Evolutionary conservation across 2,888 invertebrate species (phyloP).

Genomic region (Podabrus alpinus): DNA sequence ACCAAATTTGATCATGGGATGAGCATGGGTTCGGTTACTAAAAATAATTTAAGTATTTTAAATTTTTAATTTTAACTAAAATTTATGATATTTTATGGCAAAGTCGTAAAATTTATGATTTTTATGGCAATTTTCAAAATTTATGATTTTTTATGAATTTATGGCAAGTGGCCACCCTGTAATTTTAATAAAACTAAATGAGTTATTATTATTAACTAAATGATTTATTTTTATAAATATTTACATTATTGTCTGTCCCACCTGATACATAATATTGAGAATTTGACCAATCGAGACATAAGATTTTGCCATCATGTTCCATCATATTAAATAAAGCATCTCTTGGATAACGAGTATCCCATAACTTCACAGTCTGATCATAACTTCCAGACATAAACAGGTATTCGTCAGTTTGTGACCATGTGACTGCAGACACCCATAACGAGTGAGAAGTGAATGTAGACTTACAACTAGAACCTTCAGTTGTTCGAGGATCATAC

Average conservation of each 20-base stretch:
- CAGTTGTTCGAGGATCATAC: constrained; percentile 89
- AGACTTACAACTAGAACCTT: constrained; percentile 84
- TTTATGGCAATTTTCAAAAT: too few relatives aligned
- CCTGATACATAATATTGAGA: constrained; percentile 86
- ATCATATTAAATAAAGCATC: constrained; percentile 90
- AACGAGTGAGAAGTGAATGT: constrained; percentile 87
- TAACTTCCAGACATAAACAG: constrained; percentile 92
- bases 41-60: too few relatives aligned
- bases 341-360: constrained; percentile 93
- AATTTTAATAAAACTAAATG: not conserved
- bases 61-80: too few relatives aligned
- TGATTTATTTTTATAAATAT: constrained; percentile 72
- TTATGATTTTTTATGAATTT: too few relatives aligned
- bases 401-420: constrained; percentile 83
- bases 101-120: too few relatives aligned
- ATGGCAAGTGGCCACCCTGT: too few relatives aligned
- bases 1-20: too few relatives aligned
- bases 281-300: constrained; percentile 94
- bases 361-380: constrained; percentile 88
- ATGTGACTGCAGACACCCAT: constrained; percentile 90
- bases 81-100: too few relatives aligned
- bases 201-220: not conserved
- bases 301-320: constrained; percentile 92
- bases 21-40: too few relatives aligned
- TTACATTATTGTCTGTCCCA: constrained; percentile 89